Conservation (phyloP, 2,113 vertebrate genomes). For the Solea solea region DNA sequence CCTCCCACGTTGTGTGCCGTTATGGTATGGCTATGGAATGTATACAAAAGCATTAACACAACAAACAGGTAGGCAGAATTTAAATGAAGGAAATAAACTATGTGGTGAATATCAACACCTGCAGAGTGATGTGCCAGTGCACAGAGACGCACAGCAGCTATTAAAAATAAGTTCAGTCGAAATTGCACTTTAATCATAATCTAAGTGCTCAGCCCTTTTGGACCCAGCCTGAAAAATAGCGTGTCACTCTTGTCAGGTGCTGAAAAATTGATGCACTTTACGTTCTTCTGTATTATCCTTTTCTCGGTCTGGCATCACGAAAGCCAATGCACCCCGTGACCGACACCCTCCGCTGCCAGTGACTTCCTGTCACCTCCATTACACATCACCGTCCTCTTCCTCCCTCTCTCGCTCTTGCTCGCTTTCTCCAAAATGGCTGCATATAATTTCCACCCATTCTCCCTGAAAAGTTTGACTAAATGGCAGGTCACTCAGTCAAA, state of each 20-base stretch:
- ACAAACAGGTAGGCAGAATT: background rate
- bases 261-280: slow-evolving; percentile 74
- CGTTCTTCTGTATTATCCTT: slow-evolving; percentile 49
- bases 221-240: slow-evolving; percentile 52
- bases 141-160: slow-evolving; percentile 26
- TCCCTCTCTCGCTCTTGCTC: slow-evolving; percentile 2
- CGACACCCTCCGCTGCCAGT: slow-evolving; percentile 37
- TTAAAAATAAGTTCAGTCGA: slow-evolving; percentile 53
- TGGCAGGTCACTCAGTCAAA: slow-evolving; percentile 67
- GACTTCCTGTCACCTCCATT: slow-evolving; percentile 1
- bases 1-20: background rate
- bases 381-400: slow-evolving; percentile 20
- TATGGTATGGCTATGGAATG: background rate
- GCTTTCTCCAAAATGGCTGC: slow-evolving; percentile 21
- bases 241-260: slow-evolving; percentile 38
- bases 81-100: background rate
- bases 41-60: background rate
- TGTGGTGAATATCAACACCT: slow-evolving; percentile 7
- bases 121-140: slow-evolving; percentile 26
- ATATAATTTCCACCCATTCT: slow-evolving; percentile 41
- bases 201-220: slow-evolving; percentile 67
- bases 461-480: slow-evolving; percentile 43
- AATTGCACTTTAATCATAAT: slow-evolving; percentile 74
- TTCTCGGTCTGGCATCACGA: slow-evolving; percentile 36
- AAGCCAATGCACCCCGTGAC: slow-evolving; percentile 45